Conservation (phyloP, 1,140 invertebrate species). For the Macrosteles quadrilineatus region DNA sequence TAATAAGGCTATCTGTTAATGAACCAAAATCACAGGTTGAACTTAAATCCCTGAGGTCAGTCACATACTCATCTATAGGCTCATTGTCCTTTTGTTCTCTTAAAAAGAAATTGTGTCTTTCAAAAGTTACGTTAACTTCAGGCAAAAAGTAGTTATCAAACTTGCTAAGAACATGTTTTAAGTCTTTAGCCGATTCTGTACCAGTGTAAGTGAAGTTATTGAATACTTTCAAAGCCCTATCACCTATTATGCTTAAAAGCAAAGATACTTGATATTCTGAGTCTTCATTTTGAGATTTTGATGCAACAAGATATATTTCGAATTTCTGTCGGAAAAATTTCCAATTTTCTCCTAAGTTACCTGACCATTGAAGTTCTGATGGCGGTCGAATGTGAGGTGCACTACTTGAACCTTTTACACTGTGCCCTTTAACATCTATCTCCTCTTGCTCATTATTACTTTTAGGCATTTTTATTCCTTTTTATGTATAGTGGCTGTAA, state of each 20-base stretch:
- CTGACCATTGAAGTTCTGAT: not conserved
- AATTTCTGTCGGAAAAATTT: constrained; percentile 5
- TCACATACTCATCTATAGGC: not conserved
- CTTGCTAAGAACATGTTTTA: not conserved
- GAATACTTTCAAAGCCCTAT: constrained; percentile 2
- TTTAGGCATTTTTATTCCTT: too few species aligned
- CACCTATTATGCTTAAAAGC: not conserved
- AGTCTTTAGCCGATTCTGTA: not conserved
- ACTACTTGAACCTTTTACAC: too few species aligned
- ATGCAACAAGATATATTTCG: not conserved
- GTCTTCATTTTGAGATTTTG: not conserved
- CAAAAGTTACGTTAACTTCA: not conserved
- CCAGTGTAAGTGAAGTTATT: not conserved
- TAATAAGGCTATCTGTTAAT: not conserved
- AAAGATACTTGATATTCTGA: not conserved
- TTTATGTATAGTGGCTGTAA: too few species aligned
- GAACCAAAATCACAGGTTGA: not conserved
- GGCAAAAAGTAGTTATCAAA: constrained; percentile 3
- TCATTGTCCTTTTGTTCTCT: not conserved
- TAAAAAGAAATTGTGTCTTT: constrained; percentile 7
- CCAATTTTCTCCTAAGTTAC: not conserved
- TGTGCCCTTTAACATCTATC: too few species aligned
- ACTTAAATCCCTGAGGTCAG: constrained; percentile 1
- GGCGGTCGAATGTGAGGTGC: not conserved
- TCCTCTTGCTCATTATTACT: too few species aligned